Evolutionary conservation across 2,113 vertebrate species (phyloP).

Genomic region (Casuarius casuarius): DNA sequence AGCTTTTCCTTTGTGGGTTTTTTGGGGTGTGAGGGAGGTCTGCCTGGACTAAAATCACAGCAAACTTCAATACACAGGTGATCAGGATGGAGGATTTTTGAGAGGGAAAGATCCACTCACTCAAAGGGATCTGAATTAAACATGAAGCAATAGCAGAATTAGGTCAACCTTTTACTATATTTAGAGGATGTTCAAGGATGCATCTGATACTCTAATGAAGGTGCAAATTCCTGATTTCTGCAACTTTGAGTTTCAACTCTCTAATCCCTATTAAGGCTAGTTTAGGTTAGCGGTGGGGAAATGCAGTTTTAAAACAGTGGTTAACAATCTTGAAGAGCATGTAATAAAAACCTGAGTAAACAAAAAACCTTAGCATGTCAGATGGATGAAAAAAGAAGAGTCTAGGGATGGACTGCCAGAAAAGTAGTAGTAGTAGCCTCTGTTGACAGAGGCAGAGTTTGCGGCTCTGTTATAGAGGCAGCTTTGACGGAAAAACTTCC

Average conservation of each 20-base stretch:
- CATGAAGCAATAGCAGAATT: conserved; percentile 35
- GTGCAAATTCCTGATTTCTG: background rate
- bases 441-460: background rate
- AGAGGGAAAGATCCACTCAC: background rate
- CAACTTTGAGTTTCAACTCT: background rate
- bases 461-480: background rate
- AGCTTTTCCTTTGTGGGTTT: background rate
- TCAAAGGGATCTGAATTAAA: conserved; percentile 38
- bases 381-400: background rate
- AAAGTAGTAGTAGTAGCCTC: background rate
- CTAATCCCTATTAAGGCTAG: background rate
- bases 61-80: background rate
- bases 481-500: background rate
- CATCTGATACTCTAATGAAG: background rate
- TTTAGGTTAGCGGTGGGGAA: background rate
- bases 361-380: background rate
- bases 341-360: background rate
- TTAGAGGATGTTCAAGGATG: background rate
- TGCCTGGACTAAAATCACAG: background rate
- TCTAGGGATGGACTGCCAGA: background rate
- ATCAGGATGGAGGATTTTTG: background rate
- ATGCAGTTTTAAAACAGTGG: background rate
- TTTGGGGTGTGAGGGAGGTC: background rate
- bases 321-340: background rate
- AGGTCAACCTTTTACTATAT: conserved; percentile 27